Evolutionary conservation across 2,888 invertebrate species (phyloP).

Genomic region (Drosophila subquinaria): DNA sequence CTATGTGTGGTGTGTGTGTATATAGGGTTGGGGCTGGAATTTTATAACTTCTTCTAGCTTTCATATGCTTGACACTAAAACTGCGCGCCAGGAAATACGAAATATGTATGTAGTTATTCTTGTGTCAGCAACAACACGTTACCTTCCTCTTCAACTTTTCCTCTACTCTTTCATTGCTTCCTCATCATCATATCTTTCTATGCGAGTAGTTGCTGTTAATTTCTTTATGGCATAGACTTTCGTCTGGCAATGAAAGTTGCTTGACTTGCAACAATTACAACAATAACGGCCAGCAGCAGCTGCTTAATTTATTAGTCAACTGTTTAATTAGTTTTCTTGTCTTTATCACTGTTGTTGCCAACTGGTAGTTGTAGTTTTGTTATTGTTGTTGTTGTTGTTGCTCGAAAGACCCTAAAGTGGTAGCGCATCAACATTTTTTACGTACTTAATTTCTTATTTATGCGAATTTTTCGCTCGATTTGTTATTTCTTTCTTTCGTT

Average conservation of each 20-base stretch:
- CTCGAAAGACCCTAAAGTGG: conserved; percentile 7
- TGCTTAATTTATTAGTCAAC: conserved; percentile 76
- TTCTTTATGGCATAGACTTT: conserved; percentile 71
- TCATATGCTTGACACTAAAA: conserved; percentile 64
- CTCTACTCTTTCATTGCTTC: conserved; percentile 1
- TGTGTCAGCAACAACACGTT: conserved; percentile 57
- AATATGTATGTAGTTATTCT: conserved; percentile 26
- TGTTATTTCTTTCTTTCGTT: conserved; percentile 28
- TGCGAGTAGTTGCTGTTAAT: conserved; percentile 57
- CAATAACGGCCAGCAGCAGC: conserved; percentile 51
- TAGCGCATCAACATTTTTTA: conserved; percentile 18
- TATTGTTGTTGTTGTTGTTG: conserved; percentile 6
- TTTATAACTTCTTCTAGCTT: conserved; percentile 62
- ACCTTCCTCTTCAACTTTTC: conserved; percentile 25
- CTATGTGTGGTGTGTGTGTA: not conserved
- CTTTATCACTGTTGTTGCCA: conserved; percentile 39
- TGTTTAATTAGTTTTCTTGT: conserved; percentile 70
- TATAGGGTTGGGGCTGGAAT: conserved; percentile 37
- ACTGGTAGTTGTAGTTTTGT: conserved; percentile 18
- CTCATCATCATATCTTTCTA: conserved; percentile 16
- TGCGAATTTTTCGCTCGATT: conserved; percentile 36
- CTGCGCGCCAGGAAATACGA: conserved; percentile 47
- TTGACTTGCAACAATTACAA: conserved; percentile 55
- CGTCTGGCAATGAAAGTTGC: conserved; percentile 77
- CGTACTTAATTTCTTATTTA: conserved; percentile 51